Evolutionary conservation across 2,888 invertebrate genomes (phyloP).

Genomic region (Zaprionus obscuricornis): DNA sequence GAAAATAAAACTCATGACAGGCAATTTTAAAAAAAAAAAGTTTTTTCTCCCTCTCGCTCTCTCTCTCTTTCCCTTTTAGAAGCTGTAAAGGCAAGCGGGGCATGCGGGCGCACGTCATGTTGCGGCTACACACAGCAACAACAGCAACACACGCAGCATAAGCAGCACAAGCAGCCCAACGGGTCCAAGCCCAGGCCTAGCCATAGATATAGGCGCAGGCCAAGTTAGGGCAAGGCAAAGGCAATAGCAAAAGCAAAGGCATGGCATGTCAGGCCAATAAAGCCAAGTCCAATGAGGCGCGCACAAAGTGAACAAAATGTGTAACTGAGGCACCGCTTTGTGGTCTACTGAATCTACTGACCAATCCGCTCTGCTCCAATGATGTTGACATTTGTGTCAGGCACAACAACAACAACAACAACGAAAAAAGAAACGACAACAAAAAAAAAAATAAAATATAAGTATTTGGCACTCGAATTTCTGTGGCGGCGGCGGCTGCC

Average conservation of each 20-base stretch:
- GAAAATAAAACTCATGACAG: conserved; percentile 71
- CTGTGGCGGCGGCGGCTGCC: conserved; percentile 54
- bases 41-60: too few species aligned
- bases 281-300: conserved; percentile 65
- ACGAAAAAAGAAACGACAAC: too few species aligned
- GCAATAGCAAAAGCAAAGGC: neutral
- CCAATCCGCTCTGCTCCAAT: conserved; percentile 39
- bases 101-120: neutral
- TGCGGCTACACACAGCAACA: too few species aligned
- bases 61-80: conserved; percentile 32
- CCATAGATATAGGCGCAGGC: too few species aligned
- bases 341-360: conserved; percentile 58
- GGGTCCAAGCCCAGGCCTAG: neutral
- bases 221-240: neutral
- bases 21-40: conserved; percentile 64
- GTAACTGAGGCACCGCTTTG: conserved; percentile 48
- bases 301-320: conserved; percentile 66
- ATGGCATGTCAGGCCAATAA: conserved; percentile 46
- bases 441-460: too few species aligned
- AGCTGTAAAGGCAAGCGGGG: conserved; percentile 44
- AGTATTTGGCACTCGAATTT: conserved; percentile 65
- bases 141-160: too few species aligned
- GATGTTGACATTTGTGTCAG: conserved; percentile 75
- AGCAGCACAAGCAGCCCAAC: neutral
- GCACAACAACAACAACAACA: too few species aligned